Base-by-base conservation (phyloP, 1,140 invertebrate genomes). In the Drosophila sucinea region DNA sequence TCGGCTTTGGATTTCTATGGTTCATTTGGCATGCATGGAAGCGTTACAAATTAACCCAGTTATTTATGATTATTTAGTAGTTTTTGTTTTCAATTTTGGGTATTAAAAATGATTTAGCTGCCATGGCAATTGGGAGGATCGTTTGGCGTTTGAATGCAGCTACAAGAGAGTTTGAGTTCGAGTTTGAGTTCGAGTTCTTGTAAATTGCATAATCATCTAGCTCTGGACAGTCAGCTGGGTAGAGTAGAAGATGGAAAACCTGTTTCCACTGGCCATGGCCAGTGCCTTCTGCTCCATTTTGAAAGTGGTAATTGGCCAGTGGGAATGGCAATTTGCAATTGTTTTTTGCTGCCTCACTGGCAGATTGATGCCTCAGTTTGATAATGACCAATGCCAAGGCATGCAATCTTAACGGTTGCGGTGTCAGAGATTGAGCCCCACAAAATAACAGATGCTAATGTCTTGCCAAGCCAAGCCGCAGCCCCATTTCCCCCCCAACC, bases 41-140 rank as follows among this genome's bases (percentile, higher is more conserved):
- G 86, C 86, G 86, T 90, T 83, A 80, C 86, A 90, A 87, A 86
- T 90, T 90, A 90, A 86, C 86, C 86, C 77, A 90, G 79, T 87
- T 90, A 90, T 90, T 86, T 83, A 90, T 81, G 79, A 90, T 74
- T 86, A 90, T 90, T 86, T 70, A 70, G 70, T 47, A 7, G 23
- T 47, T 23, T 41, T 51, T 27, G 1, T 10, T 35, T 51, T 70
- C 67, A 65, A 81, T 70, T 86, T 85, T 85, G 70, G 81, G 67
- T 68, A 65, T 83, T 68, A 64, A 72, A 81, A 81, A 86, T 86
- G 75, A 86, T 86, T 79, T 86, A 77, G 73, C 67, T 58, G 67
- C 71, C 56, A 56, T 55, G 51, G 35, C 64, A 77, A 61, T 73
- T 56, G 67, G 33, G 41, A 60, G 2, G 30, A 4, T 4, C 8